A percentile compares a stretch with the other conserved stretches of the same genome.
Conservation (phyloP, 2,797 vertebrate species). For the Anabacerthia variegaticeps region DNA sequence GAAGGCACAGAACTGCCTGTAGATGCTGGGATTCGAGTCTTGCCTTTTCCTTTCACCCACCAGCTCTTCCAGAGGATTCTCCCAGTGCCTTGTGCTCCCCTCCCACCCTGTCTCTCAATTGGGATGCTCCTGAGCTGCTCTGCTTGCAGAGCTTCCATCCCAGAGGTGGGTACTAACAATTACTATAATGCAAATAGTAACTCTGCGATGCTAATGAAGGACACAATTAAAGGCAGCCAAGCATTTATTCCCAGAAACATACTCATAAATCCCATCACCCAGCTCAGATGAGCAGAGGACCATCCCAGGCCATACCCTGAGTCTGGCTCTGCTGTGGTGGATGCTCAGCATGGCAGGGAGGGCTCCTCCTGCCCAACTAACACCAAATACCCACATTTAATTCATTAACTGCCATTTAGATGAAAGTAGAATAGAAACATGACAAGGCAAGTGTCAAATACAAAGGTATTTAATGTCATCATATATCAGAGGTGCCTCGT, state of each 20-base stretch:
- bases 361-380: neutral
- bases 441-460: neutral
- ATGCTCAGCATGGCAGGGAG: neutral
- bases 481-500: neutral
- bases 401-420: neutral
- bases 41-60: neutral
- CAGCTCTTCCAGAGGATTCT: neutral
- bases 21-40: fast-evolving
- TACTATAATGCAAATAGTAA: neutral
- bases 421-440: neutral
- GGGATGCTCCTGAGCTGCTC: neutral
- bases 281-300: neutral
- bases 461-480: neutral
- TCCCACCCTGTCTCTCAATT: neutral
- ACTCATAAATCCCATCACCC: neutral
- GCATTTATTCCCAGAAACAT: neutral
- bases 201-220: neutral
- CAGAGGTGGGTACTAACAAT: neutral
- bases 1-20: fast-evolving
- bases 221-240: neutral
- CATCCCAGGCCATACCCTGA: fast-evolving
- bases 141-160: neutral
- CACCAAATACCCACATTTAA: neutral
- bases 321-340: fast-evolving
- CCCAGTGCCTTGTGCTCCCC: neutral